A percentile compares a stretch with the other conserved stretches of the same genome.
phyloP scores from a whole-genome alignment of 2,888 invertebrate genomes.

The Microctonus brassicae region DNA sequence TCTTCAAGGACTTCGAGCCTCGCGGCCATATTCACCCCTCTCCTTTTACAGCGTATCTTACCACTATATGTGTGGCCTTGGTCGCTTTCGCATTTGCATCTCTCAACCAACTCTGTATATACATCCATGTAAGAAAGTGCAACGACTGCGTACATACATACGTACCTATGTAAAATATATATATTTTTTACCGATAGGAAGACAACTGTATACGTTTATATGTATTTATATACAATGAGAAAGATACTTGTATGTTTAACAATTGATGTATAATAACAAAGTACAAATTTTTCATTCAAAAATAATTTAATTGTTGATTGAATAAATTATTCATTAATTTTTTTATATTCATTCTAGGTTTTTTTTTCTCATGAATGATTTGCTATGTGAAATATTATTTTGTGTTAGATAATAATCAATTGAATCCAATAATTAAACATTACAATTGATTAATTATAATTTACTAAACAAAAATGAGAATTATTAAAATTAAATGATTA shows the following conservation, averaged over 20 bases:
- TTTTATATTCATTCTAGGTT: too few relatives aligned
- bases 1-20: conserved; percentile 43
- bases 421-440: too few relatives aligned
- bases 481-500: too few relatives aligned
- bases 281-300: neutral
- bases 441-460: too few relatives aligned
- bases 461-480: too few relatives aligned
- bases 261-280: neutral
- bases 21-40: conserved; percentile 35
- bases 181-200: too few relatives aligned
- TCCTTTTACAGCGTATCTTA: conserved; percentile 12
- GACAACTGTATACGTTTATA: too few relatives aligned
- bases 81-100: conserved; percentile 36
- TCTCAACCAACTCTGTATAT: conserved; percentile 11
- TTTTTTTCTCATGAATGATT: too few relatives aligned
- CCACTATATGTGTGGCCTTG: conserved; percentile 33
- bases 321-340: too few relatives aligned
- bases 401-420: too few relatives aligned
- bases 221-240: neutral
- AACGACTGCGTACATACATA: neutral
- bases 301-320: neutral
- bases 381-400: too few relatives aligned
- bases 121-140: neutral
- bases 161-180: neutral
- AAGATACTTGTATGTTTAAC: neutral